Conservation (phyloP, 2,797 vertebrate genomes). For the Psittacula echo region DNA sequence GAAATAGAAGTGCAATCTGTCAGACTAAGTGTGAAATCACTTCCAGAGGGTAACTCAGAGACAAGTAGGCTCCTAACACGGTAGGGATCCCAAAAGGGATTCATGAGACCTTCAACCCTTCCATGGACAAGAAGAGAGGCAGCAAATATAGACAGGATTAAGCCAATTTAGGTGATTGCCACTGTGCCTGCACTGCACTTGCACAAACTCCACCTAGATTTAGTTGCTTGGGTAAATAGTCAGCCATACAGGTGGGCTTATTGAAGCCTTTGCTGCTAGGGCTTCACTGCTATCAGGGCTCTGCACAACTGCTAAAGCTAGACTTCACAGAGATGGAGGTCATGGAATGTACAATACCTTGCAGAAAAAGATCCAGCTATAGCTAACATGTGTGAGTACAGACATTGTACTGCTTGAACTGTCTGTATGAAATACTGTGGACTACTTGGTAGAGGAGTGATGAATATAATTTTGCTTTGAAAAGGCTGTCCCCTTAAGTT, state of each 20-base stretch:
- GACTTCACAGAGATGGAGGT: neutral
- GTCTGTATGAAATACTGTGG: neutral
- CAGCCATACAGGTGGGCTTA: neutral
- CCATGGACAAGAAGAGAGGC: neutral
- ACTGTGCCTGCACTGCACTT: neutral
- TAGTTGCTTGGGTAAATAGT: neutral
- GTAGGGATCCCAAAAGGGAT: neutral
- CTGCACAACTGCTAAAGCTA: neutral
- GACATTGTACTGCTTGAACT: neutral
- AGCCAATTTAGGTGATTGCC: neutral
- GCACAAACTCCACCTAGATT: neutral
- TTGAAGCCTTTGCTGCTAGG: neutral
- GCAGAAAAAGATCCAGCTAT: neutral
- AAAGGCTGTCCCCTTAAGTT: neutral
- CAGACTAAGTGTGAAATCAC: neutral
- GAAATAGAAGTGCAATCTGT: neutral
- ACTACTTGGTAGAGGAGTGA: neutral
- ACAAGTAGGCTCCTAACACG: neutral
- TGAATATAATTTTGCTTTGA: neutral
- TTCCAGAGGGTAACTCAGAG: neutral
- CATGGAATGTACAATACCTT: neutral
- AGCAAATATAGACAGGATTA: neutral
- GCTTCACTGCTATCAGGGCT: neutral
- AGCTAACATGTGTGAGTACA: accelerated
- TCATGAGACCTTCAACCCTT: neutral